These are phyloP conservation scores for Leptinotarsa rubiginosa DNA, from an alignment of 2,888 invertebrate genomes.

Conservation along the genomic window DNA sequence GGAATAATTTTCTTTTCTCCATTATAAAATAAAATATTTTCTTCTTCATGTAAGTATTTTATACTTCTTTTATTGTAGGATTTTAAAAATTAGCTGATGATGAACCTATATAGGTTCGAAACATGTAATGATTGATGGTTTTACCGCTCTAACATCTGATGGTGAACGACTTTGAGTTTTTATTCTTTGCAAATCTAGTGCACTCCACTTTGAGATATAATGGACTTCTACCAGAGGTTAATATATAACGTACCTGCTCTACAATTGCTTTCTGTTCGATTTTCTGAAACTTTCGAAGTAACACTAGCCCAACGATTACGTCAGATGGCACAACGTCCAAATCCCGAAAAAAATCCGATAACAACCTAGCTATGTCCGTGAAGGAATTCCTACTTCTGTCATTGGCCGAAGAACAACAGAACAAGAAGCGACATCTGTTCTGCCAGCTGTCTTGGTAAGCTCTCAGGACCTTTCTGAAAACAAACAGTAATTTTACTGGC, in stretches of 20 bases:
- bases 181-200: too few species aligned
- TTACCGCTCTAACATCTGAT: too few species aligned
- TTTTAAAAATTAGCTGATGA: too few species aligned
- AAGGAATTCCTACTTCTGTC: slow-evolving; percentile 86
- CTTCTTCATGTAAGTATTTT: too few species aligned
- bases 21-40: too few species aligned
- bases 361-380: slow-evolving; percentile 83
- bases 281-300: slow-evolving; percentile 84
- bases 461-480: slow-evolving; percentile 82
- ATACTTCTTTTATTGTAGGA: too few species aligned
- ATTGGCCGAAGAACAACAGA: slow-evolving; percentile 84
- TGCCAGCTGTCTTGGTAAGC: slow-evolving; percentile 92
- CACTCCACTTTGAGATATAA: too few species aligned
- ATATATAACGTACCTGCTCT: slow-evolving; percentile 70
- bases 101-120: too few species aligned
- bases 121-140: too few species aligned
- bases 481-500: neutral
- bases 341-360: slow-evolving; percentile 89
- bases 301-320: slow-evolving; percentile 85
- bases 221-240: too few species aligned
- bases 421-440: slow-evolving; percentile 81
- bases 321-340: slow-evolving; percentile 90
- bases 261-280: slow-evolving; percentile 81
- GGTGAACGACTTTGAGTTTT: too few species aligned
- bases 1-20: too few species aligned